Evolutionary conservation across 1,140 invertebrate species (phyloP).

Genomic region (Pseudomyrmex flavicornis): DNA sequence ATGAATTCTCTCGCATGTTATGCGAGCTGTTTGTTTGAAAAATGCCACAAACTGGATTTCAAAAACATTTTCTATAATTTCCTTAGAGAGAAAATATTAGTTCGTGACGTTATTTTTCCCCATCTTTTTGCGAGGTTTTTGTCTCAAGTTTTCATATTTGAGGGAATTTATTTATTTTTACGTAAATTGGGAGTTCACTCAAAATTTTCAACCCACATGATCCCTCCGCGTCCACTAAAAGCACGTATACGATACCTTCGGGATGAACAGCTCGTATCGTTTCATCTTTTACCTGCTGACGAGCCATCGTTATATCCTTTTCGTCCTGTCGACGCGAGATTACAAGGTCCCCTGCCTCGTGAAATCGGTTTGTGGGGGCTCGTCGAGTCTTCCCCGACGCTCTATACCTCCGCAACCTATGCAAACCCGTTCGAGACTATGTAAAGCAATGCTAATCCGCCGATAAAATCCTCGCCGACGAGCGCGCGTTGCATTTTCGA

Average conservation of each 20-base stretch:
- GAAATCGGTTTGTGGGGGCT: constrained; percentile 72
- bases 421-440: constrained; percentile 82
- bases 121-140: background rate
- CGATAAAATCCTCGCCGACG: constrained; percentile 80
- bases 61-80: background rate
- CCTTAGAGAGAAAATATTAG: no score
- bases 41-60: constrained; percentile 9
- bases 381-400: constrained; percentile 52
- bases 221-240: background rate
- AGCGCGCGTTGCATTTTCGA: constrained; percentile 59
- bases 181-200: no score
- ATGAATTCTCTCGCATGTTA: constrained; percentile 12
- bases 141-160: no score
- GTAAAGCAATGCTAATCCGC: constrained; percentile 84
- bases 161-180: no score
- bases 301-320: constrained; percentile 37
- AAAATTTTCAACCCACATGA: background rate
- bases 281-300: constrained; percentile 23
- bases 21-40: background rate
- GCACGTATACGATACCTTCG: background rate
- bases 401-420: constrained; percentile 71
- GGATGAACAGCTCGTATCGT: constrained; percentile 45
- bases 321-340: constrained; percentile 62
- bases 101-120: background rate
- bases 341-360: constrained; percentile 62